Evolutionary conservation across 2,888 invertebrate genomes (phyloP).

Genomic region (Rhagium mordax): DNA sequence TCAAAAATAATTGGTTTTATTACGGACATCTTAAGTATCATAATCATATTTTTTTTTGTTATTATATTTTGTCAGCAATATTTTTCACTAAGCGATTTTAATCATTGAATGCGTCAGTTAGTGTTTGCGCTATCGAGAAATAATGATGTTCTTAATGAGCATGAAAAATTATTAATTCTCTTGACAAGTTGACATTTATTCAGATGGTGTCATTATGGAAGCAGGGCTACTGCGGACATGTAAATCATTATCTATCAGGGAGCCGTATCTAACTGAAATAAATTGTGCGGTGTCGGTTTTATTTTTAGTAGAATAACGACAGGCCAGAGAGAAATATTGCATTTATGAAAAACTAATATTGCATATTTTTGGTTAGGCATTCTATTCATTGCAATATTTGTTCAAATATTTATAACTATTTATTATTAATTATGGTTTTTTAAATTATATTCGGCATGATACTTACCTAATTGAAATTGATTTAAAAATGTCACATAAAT

Average conservation of each 20-base stretch:
- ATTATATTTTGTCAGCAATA: too few species aligned
- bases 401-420: not conserved
- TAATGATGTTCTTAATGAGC: constrained; percentile 16
- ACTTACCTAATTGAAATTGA: too few species aligned
- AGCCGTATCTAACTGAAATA: not conserved
- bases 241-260: not conserved
- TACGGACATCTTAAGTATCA: too few species aligned
- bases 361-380: not conserved
- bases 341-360: not conserved
- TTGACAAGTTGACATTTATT: constrained; percentile 16
- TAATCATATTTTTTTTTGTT: too few species aligned
- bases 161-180: constrained; percentile 10
- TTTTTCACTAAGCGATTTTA: not conserved
- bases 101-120: not conserved
- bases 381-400: too few species aligned
- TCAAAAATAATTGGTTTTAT: too few species aligned
- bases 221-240: not conserved
- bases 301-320: constrained; percentile 4
- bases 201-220: not conserved
- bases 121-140: constrained; percentile 3
- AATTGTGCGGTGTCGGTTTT: constrained; percentile 7
- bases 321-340: not conserved
- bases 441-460: too few species aligned
- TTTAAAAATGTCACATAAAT: too few species aligned
- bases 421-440: not conserved